Percentiles rank a stretch among this genome's conserved stretches.
Evolutionary conservation across 2,888 invertebrate species (phyloP).

Genomic region (Helicoverpa assulta): DNA sequence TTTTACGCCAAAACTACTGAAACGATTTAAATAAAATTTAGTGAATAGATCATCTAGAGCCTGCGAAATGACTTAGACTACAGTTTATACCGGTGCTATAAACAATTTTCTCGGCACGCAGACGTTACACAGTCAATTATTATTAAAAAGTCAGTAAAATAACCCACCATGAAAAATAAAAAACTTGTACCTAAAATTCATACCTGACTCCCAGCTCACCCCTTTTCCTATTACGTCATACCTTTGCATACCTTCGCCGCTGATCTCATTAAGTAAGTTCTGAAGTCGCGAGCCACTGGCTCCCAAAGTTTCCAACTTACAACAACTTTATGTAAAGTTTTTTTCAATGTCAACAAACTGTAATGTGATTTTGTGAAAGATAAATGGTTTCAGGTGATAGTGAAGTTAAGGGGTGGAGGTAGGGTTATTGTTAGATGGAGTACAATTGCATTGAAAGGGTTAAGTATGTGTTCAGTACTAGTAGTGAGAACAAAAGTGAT

Average conservation of each 20-base stretch:
- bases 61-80: no score
- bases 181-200: no score
- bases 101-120: no score
- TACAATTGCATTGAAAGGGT: not conserved
- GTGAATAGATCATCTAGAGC: no score
- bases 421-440: not conserved
- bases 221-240: slow-evolving; percentile 29
- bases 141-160: no score
- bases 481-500: no score
- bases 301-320: slow-evolving; percentile 58
- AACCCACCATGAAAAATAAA: no score
- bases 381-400: slow-evolving; percentile 34
- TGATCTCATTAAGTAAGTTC: slow-evolving; percentile 52
- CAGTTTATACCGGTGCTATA: no score
- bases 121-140: no score
- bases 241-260: slow-evolving; percentile 31
- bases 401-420: not conserved
- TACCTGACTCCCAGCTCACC: slow-evolving; percentile 2
- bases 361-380: slow-evolving; percentile 38
- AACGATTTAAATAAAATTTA: no score
- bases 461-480: no score
- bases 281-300: slow-evolving; percentile 27
- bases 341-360: slow-evolving; percentile 70
- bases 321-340: slow-evolving; percentile 59
- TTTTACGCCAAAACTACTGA: no score